Percentiles rank a stretch among this genome's conserved stretches.
These are phyloP conservation scores for Tautogolabrus adspersus DNA, from an alignment of 2,113 vertebrate genomes.

Conservation along the genomic window DNA sequence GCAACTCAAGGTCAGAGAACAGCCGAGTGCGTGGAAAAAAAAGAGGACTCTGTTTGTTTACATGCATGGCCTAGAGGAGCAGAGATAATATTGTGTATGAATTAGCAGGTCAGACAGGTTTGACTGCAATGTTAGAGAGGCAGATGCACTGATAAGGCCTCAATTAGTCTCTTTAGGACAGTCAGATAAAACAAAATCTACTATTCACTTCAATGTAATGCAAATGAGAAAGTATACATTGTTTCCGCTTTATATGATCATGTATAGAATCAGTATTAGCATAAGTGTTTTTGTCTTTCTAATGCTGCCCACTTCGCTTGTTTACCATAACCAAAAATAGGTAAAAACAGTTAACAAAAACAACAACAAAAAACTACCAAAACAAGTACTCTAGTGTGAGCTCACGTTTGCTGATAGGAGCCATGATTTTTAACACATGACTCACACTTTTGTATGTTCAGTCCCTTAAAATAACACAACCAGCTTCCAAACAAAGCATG, in stretches of 20 bases:
- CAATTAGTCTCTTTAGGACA: no score
- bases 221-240: background rate
- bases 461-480: conserved; percentile 70
- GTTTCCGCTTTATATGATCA: background rate
- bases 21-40: conserved; percentile 38
- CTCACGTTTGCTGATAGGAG: conserved; percentile 59
- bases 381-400: conserved; percentile 44
- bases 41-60: conserved; percentile 52
- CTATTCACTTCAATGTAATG: background rate
- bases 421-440: conserved; percentile 73
- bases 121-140: conserved; percentile 12
- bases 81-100: conserved; percentile 21
- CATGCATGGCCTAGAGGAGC: conserved; percentile 50
- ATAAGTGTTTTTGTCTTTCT: conserved; percentile 2
- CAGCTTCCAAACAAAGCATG: conserved; percentile 79
- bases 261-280: background rate
- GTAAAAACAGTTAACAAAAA: conserved; percentile 8
- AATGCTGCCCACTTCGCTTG: background rate
- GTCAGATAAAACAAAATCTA: background rate
- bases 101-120: conserved; percentile 18
- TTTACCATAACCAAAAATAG: conserved; percentile 54
- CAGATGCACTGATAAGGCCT: background rate
- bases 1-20: conserved; percentile 48
- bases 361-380: conserved; percentile 3
- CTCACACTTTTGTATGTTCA: conserved; percentile 62